A percentile compares a stretch with the other conserved stretches of the same genome.
These are phyloP conservation scores for Drosophila burlai DNA, from an alignment of 1,140 invertebrate species.

Conservation along the genomic window DNA sequence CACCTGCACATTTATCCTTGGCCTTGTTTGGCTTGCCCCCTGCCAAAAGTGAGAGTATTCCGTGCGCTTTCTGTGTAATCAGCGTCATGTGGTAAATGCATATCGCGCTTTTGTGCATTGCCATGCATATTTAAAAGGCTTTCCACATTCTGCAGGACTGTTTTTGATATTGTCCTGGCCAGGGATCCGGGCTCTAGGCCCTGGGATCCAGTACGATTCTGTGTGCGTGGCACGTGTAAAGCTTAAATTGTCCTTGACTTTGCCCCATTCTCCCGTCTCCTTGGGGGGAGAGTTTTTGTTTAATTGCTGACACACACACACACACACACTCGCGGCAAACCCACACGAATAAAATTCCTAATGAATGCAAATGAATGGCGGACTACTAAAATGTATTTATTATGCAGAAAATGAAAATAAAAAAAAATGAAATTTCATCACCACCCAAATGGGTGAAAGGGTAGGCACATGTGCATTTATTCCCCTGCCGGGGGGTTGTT, in stretches of 20 bases:
- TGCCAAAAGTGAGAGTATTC: slow-evolving; percentile 39
- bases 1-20: background rate
- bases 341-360: slow-evolving; percentile 52
- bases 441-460: slow-evolving; percentile 28
- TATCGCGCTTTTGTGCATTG: slow-evolving; percentile 56
- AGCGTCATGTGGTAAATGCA: slow-evolving; percentile 63
- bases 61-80: slow-evolving; percentile 53
- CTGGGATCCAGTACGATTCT: slow-evolving; percentile 16
- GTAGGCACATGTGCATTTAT: slow-evolving; percentile 20
- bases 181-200: slow-evolving; percentile 27
- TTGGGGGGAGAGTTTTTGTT: slow-evolving; percentile 54
- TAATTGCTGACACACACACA: slow-evolving; percentile 56
- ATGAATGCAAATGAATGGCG: slow-evolving; percentile 81
- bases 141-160: slow-evolving; percentile 43
- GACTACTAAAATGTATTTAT: slow-evolving; percentile 74
- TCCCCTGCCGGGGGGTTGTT: slow-evolving; percentile 30
- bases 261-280: slow-evolving; percentile 25
- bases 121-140: slow-evolving; percentile 66
- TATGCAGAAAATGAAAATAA: slow-evolving; percentile 58
- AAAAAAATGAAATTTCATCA: slow-evolving; percentile 53
- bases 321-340: slow-evolving; percentile 17
- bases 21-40: background rate
- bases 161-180: slow-evolving; percentile 71
- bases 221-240: slow-evolving; percentile 65
- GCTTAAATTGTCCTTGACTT: slow-evolving; percentile 80